These are phyloP conservation scores for Numenius phaeopus DNA, from an alignment of 2,797 vertebrate species.

Conservation along the genomic window DNA sequence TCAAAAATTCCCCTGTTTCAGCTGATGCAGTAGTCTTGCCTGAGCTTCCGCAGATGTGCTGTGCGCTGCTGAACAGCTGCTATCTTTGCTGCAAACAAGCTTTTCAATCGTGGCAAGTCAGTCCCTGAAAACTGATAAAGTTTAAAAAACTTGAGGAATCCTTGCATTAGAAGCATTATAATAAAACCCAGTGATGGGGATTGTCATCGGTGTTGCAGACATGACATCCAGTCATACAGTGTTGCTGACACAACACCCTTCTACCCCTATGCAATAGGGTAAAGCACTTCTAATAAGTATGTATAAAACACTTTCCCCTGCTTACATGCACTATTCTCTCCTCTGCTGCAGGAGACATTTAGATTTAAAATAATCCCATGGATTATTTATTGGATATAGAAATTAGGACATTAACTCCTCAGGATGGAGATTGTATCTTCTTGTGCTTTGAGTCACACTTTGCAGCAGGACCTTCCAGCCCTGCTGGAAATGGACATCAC, in stretches of 20 bases:
- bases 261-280: not conserved
- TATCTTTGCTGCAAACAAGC: not conserved
- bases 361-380: not conserved
- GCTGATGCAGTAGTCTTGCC: not conserved
- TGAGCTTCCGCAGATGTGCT: not conserved
- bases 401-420: not conserved
- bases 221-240: accelerated
- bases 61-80: not conserved
- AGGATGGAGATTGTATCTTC: not conserved
- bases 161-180: not conserved
- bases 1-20: not conserved
- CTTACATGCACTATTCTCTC: not conserved
- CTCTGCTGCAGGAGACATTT: not conserved
- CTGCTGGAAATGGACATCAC: not conserved
- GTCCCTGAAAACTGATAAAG: not conserved
- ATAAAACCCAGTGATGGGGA: not conserved
- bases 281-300: not conserved
- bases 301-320: not conserved
- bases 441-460: not conserved
- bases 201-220: not conserved
- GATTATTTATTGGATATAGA: not conserved
- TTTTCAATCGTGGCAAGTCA: not conserved
- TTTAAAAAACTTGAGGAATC: not conserved
- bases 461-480: not conserved
- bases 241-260: not conserved